phyloP scores from a whole-genome alignment of 2,888 invertebrate species.

The Eutolmus rufibarbis region DNA sequence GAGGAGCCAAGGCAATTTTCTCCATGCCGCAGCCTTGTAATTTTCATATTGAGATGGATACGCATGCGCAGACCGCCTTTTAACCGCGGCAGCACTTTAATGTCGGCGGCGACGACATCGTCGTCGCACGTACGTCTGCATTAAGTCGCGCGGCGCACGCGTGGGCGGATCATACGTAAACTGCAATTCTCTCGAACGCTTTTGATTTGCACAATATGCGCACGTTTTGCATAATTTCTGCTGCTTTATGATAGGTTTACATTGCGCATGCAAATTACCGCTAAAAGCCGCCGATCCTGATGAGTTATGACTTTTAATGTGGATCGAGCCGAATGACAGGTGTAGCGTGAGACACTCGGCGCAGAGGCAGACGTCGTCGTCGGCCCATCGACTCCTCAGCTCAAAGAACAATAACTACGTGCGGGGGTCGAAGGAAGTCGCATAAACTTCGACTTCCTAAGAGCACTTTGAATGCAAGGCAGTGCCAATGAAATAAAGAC shows the following conservation, averaged over 20 bases:
- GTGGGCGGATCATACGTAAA: slow-evolving; percentile 22
- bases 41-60: slow-evolving; percentile 11
- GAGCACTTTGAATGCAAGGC: neutral
- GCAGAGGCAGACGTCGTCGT: neutral
- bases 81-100: slow-evolving; percentile 26
- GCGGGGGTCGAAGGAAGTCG: slow-evolving; percentile 25
- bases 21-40: slow-evolving; percentile 17
- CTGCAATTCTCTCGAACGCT: slow-evolving; percentile 8
- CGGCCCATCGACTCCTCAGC: neutral
- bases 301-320: slow-evolving; percentile 33
- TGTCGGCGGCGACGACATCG: neutral
- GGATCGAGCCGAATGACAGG: slow-evolving; percentile 17
- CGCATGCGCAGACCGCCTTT: neutral
- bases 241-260: slow-evolving; percentile 34
- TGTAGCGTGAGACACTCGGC: slow-evolving; percentile 12
- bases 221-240: slow-evolving; percentile 33
- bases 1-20: neutral
- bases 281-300: slow-evolving; percentile 32
- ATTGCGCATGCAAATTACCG: slow-evolving; percentile 29
- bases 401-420: neutral
- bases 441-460: neutral
- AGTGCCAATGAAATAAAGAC: neutral
- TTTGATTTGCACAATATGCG: slow-evolving; percentile 30
- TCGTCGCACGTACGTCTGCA: neutral
- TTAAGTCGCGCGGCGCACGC: neutral